Percentiles rank a stretch among this genome's conserved stretches.
Evolutionary conservation across 1,140 invertebrate species (phyloP).

Genomic region (Brachionus rubens): DNA sequence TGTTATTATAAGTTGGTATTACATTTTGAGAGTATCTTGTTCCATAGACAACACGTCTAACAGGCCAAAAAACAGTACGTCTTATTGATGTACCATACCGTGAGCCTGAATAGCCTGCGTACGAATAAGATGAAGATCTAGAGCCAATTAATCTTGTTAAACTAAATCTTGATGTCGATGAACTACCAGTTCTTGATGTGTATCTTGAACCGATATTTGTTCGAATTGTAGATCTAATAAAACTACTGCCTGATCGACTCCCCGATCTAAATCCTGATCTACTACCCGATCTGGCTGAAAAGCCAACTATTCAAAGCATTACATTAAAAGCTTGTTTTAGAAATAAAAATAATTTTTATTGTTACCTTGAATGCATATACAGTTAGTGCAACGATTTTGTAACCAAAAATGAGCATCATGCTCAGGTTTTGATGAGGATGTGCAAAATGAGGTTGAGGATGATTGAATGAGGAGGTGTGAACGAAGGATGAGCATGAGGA

Average conservation of each 20-base stretch:
- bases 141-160: not conserved
- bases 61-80: conserved; percentile 21
- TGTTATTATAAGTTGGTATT: not conserved
- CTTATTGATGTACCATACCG: conserved; percentile 37
- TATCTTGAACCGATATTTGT: conserved; percentile 2
- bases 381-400: too few species aligned
- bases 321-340: too few species aligned
- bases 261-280: not conserved
- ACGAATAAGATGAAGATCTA: not conserved
- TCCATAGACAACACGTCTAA: conserved; percentile 42
- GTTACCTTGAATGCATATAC: too few species aligned
- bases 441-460: too few species aligned
- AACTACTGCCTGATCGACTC: not conserved
- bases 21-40: not conserved
- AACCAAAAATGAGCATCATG: too few species aligned
- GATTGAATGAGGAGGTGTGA: too few species aligned
- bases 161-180: not conserved
- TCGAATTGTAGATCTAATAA: not conserved
- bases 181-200: conserved; percentile 17
- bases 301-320: too few species aligned
- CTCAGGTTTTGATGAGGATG: too few species aligned
- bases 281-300: too few species aligned
- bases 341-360: too few species aligned
- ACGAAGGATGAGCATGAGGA: too few species aligned
- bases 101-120: not conserved